Base-by-base conservation (phyloP, 92 coral and sea anemone species). In the Porites cylindrica region DNA sequence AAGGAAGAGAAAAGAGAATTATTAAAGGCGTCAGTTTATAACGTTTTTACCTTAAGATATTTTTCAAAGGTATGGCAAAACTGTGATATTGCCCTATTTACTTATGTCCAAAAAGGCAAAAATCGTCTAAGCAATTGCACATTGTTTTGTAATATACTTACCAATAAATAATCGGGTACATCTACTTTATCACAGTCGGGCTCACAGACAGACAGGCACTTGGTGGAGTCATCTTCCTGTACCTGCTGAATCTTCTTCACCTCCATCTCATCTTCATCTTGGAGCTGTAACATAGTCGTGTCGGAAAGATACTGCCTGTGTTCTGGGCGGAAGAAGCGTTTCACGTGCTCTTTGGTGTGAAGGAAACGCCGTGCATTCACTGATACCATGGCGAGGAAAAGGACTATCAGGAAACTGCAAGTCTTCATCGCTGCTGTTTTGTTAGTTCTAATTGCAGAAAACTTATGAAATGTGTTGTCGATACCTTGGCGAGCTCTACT, bases 201-300 rank as follows among this genome's bases (percentile, higher is more conserved):
- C 26, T 81, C 85, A 16, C 85, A 81, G 26, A n/a, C 66, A 4
- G 76, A 50, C 50, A 81, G 51, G 26, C 85, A 81, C 52, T 81
- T 53, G 10, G 54, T 81, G 17, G 85, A 81, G 0, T 78, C 82
- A 38, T 64, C 82, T 10, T 63, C 11, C n/a, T 78, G 72, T 51
- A 2, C 8, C 47, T 4, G 47, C 47, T 38, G 47, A 4, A 14
- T 61, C 10, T 26, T 43, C 23, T 1, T 6, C 14, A 17, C 5
- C 52, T 8, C 66, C 0, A 66, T 17, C n/a, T 66, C 76, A 23
- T 81, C 77, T 69, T 70, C 47, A 23, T 81, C 77, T 69, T 70
- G 7, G 12, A 80, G 26, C 26, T 47, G 85, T 12, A 54, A 29
- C 52, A 24, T 67, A 4, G 73, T 66, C 0, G 69, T 67, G 17